Percentiles rank a stretch among this genome's conserved stretches.
Evolutionary conservation across 2,888 invertebrate genomes (phyloP).

Genomic region (Cryptocephalus primarius): DNA sequence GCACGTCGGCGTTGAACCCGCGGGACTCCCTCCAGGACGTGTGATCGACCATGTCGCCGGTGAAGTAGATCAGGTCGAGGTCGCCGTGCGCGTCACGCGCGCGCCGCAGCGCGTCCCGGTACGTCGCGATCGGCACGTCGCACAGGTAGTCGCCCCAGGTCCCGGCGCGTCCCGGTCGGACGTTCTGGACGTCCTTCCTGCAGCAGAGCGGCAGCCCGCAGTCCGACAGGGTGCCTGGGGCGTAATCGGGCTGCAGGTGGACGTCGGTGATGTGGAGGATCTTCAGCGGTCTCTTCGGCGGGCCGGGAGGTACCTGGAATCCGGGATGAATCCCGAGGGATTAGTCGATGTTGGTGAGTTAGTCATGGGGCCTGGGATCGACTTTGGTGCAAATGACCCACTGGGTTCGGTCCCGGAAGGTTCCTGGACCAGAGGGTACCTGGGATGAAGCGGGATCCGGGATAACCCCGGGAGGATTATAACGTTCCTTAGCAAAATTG

Average conservation of each 20-base stretch:
- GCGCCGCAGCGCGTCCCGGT: slow-evolving; percentile 53
- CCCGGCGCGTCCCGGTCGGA: slow-evolving; percentile 42
- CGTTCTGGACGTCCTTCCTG: slow-evolving; percentile 44
- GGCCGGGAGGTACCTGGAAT: no score
- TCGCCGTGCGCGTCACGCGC: slow-evolving; percentile 10
- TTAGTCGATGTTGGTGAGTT: slow-evolving; percentile 1
- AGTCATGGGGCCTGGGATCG: no score
- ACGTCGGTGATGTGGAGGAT: slow-evolving; percentile 66
- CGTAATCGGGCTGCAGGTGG: slow-evolving; percentile 68
- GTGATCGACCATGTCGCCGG: slow-evolving; percentile 78
- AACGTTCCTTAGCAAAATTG: no score
- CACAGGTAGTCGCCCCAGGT: slow-evolving; percentile 73
- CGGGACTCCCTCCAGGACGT: slow-evolving; percentile 71
- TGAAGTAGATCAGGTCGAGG: slow-evolving; percentile 57
- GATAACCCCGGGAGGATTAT: no score
- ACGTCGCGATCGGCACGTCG: slow-evolving; percentile 58
- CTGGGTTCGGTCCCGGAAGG: no score
- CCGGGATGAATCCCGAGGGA: slow-evolving; percentile 2
- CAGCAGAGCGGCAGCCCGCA: slow-evolving; percentile 76
- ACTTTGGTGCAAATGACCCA: no score
- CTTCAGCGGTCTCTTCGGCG: slow-evolving; percentile 19
- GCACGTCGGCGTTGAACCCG: slow-evolving; percentile 46
- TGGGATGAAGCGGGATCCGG: no score
- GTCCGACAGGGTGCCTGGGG: slow-evolving; percentile 50
- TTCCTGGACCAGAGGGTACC: no score